These are phyloP conservation scores for Pangasius macronema DNA, from an alignment of 2,797 vertebrate species.

Conservation along the genomic window DNA sequence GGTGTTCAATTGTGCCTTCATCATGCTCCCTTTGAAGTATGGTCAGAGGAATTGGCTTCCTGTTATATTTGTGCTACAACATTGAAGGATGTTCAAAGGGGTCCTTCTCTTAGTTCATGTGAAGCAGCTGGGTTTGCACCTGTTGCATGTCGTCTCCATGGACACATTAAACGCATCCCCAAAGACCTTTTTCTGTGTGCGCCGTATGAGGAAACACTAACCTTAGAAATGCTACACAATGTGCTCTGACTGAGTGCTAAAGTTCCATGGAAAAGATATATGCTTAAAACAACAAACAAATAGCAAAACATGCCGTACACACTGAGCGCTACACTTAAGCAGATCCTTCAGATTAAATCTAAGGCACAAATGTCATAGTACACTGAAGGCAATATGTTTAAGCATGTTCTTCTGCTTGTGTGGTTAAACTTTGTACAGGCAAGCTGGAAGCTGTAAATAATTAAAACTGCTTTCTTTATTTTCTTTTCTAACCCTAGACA, in stretches of 20 bases:
- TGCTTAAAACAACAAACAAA: slow-evolving; percentile 27
- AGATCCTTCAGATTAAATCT: not conserved
- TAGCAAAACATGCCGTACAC: not conserved
- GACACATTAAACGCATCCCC: slow-evolving; percentile 42
- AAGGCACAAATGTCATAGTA: not conserved
- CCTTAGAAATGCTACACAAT: slow-evolving; percentile 21
- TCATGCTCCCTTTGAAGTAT: slow-evolving; percentile 34
- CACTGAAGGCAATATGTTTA: not conserved
- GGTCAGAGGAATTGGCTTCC: slow-evolving; percentile 37
- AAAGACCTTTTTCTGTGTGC: slow-evolving; percentile 24
- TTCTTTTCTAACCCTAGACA: slow-evolving; percentile 12
- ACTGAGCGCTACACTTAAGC: not conserved
- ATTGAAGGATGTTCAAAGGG: slow-evolving; percentile 37
- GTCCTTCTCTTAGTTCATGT: slow-evolving; percentile 27
- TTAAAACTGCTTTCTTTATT: slow-evolving; percentile 3
- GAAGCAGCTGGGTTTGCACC: slow-evolving; percentile 49
- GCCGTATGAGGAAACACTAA: slow-evolving; percentile 26
- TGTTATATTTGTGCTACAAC: slow-evolving; percentile 38
- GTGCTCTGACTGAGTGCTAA: slow-evolving; percentile 16
- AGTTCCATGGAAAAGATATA: not conserved
- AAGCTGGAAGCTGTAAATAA: slow-evolving; percentile 3
- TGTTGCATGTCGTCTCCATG: slow-evolving; percentile 52
- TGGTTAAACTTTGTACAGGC: slow-evolving; percentile 2
- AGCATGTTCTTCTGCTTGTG: not conserved
- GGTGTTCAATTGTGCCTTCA: slow-evolving; percentile 15